Evolutionary conservation across 2,113 vertebrate species (phyloP).

Genomic region (Chionomys nivalis): DNA sequence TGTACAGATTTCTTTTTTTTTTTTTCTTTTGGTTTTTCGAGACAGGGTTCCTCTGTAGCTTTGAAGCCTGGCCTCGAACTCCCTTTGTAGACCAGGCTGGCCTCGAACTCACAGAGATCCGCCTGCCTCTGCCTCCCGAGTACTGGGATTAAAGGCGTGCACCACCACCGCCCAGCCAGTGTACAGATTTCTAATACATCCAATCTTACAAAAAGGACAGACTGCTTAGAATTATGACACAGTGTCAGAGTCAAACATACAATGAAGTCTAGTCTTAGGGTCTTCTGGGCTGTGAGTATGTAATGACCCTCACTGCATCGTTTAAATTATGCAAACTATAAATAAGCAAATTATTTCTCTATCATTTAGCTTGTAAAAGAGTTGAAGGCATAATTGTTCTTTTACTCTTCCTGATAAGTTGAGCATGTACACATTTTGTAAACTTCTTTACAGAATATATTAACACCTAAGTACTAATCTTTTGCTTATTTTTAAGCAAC

Average conservation of each 20-base stretch:
- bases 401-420: background rate
- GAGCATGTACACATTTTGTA: background rate
- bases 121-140: too few relatives aligned
- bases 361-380: conserved; percentile 6
- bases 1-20: background rate
- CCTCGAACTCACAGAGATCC: too few relatives aligned
- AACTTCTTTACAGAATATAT: background rate
- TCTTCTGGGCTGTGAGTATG: background rate
- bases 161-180: too few relatives aligned
- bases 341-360: background rate
- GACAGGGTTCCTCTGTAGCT: too few relatives aligned
- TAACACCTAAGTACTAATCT: background rate
- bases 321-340: conserved; percentile 28
- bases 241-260: background rate
- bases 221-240: background rate
- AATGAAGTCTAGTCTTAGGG: background rate
- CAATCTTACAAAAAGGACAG: background rate
- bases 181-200: background rate
- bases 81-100: too few relatives aligned
- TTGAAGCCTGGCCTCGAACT: too few relatives aligned
- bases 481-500: background rate
- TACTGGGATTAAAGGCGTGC: too few relatives aligned
- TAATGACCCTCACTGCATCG: background rate
- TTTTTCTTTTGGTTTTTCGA: too few relatives aligned
- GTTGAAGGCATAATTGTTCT: background rate